Base-by-base conservation (phyloP, 2,888 invertebrate genomes). In the Tetropium fuscum region DNA sequence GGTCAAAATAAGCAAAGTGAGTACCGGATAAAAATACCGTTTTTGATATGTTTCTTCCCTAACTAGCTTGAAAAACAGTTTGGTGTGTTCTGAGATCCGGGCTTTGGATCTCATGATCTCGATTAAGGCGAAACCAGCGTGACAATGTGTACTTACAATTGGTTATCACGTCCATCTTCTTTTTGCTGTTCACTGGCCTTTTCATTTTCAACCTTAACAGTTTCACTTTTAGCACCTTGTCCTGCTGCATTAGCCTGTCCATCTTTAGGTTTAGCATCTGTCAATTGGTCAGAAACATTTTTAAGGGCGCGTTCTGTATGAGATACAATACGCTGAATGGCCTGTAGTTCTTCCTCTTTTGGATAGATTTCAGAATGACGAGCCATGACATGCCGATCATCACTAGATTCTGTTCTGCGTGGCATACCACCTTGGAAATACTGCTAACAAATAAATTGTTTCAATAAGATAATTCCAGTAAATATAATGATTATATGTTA, bases 341-440 rank as follows among this genome's bases (percentile, higher is more conserved):
- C 89, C 80, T 92, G 90, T 65, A 95, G 83, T 84, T 97, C 95
- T 71, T 89, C 90, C 81, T 97, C 97, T 74, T 90, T 89, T 0
- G 98, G 98, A 85, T 97, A 97, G 73, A 99, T 95, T 65, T 92
- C 92, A 0, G 93, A 91, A 82, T 98, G 98, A 74, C 94, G 93
- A 47, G 94, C 91, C 80, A 95, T 89, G 57, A 98, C 95, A 84
- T 98, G 97, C 6, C 96, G 90, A 83, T 98, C 98, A 83, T 98
- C 98, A 11, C 91, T 90, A n/a, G 95, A 93, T 82, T 97, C 97
- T 0, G 93, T 92, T 45, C 95, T 88, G 15, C 96, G 87, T 41
- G 88, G 87, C 70, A 83, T 84, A 25, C 85, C 86, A 8, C 87
- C 87, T 48, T 73, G 74, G 68, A 74, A 76, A 57, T 70, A 75